Base-by-base conservation (phyloP, 2,113 vertebrate genomes). In the Xenopus laevis region DNA sequence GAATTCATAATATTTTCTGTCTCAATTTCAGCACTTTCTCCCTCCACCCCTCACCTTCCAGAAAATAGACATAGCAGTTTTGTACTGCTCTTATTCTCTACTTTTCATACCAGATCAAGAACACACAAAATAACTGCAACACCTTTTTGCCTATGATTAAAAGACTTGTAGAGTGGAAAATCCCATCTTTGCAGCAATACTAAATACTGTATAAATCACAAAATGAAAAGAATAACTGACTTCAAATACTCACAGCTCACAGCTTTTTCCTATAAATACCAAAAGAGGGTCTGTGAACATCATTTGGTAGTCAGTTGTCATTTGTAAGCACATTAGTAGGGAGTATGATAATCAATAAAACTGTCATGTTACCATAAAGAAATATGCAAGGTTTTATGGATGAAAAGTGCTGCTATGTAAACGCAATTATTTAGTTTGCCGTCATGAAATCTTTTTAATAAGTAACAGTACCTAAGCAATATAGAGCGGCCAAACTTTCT, bases 191-290 rank as follows among this genome's bases (percentile, higher is more conserved):
- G 33, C 57, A 78, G 70, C 75, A 68, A 75, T 55, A 77, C 68
- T 65, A 77, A 80, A 85, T 77, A n/a, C n/a, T n/a, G n/a, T n/a
- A 77, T 79, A 81, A 82, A 83, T 78, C 60, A 62, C 40, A 67
- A 47, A 72, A 72, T 78, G 73, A 85, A 68, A 63, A 72, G 9
- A 78, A 71, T 53, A 72, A 20, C 50, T 55, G 63, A 70, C 58
- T 72, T 50, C 16, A 46, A 57, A 71, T 30, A 3, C 79, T 75
- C 66, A 1, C n/a, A 0, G 0, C 23, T 71, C 78, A 68, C 30
- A 77, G 47, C 57, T 33, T 2, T 64, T 20, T 52, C 27, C 47
- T 13, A 69, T 69, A 50, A 73, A 71, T 45, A 45, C 27, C 46
- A 71, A 70, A 68, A 76, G 62, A 65, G 58, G 62, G 15, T 52